Conservation (phyloP, 2,888 invertebrate species). For the Pseudanteris insignis region DNA sequence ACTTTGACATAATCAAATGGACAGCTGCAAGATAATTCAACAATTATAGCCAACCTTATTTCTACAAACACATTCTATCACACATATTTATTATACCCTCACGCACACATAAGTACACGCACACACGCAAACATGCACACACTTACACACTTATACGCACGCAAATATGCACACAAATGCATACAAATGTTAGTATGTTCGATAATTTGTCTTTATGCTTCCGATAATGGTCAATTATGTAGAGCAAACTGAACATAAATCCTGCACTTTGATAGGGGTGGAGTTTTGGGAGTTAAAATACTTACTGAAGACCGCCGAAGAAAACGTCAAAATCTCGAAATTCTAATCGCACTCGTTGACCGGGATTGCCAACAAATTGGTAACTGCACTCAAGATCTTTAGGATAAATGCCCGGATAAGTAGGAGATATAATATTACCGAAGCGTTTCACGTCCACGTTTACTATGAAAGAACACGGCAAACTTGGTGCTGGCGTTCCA, state of each 20-base stretch:
- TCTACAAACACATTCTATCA: too few species aligned
- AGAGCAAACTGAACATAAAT: slow-evolving; percentile 7
- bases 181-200: too few species aligned
- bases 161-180: too few species aligned
- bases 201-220: too few species aligned
- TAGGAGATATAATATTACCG: slow-evolving; percentile 93
- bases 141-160: too few species aligned
- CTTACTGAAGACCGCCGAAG: slow-evolving; percentile 98
- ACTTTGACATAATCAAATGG: slow-evolving; percentile 98
- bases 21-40: slow-evolving; percentile 75
- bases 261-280: background rate
- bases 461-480: slow-evolving; percentile 89
- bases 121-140: too few species aligned
- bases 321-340: slow-evolving; percentile 98
- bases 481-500: slow-evolving; percentile 86
- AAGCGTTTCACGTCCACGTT: slow-evolving; percentile 77
- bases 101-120: background rate
- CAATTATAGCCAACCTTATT: too few species aligned
- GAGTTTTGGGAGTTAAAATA: slow-evolving; percentile 48
- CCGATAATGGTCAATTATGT: background rate
- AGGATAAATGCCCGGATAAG: slow-evolving; percentile 99
- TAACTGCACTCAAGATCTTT: slow-evolving; percentile 94
- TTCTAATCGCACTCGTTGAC: slow-evolving; percentile 92
- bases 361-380: slow-evolving; percentile 88
- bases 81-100: too few species aligned